Base-by-base conservation (phyloP, 2,797 vertebrate genomes). In the Falco rusticolus region DNA sequence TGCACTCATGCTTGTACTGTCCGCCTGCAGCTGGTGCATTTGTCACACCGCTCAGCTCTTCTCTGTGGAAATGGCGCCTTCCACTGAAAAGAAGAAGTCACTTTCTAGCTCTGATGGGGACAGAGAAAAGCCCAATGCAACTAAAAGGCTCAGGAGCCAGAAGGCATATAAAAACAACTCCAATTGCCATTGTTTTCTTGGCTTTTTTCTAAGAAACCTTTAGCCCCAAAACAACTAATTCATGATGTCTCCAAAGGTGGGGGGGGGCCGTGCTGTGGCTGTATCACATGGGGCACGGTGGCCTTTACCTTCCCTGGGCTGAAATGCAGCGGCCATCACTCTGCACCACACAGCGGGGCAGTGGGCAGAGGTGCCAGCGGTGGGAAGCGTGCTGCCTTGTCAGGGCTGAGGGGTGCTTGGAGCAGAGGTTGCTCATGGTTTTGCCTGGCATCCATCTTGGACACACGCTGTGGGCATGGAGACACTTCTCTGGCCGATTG, bases 331-430 rank as follows among this genome's bases (percentile, higher is more conserved):
- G 51, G 43, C 31, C 47, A 43, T 31, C 37, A 34, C 47, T 31
- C 13, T 34, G 39, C n/a, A 28, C 31, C 16, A 9, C 31, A 19
- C 24, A 37, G 48, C 1, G 5, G n/a, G 56, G 25, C 9, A 12
- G 13, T 2, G 5, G 25, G 15, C 4, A 8, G 37, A n/a, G 19
- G 45, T 3, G 17, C 20, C 24, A 29, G 53, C 6, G 18, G 22
- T 16, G 45, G 15, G 28, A 50, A 41, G 4, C 5, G 4, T 53
- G 29, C 54, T 72, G 59, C 16, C n/a, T 39, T 39, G 6, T 9
- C 16, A 11, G 45, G 12, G 60, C 53, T 51, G 47, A 47, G 41
- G 16, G 0, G 0, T 78, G 24, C 34, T 51, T 19, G 2, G 34
- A 50, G 57, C 9, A 50, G 54, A 34, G 25, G 33, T 29, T 64